A percentile compares a stretch with the other conserved stretches of the same genome.
Conservation (phyloP, 2,113 vertebrate genomes). For the Chlamydotis undulata region DNA sequence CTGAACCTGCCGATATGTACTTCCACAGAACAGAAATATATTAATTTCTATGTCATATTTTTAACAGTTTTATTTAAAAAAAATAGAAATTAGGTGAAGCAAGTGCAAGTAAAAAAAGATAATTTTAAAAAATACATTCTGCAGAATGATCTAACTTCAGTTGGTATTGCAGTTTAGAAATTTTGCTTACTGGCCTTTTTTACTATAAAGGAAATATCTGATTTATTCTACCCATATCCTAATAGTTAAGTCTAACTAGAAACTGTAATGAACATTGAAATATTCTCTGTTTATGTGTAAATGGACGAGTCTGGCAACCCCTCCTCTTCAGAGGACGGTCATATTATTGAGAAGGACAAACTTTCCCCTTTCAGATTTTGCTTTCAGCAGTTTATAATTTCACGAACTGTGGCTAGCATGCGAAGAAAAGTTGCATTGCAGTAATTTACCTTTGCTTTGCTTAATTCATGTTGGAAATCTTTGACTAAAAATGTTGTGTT, state of each 20-base stretch:
- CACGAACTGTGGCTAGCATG: accelerated
- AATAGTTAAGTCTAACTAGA: neutral
- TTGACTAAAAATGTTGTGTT: neutral
- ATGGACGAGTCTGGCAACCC: neutral
- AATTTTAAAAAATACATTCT: neutral
- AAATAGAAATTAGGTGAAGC: neutral
- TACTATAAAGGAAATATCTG: neutral
- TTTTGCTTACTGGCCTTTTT: neutral
- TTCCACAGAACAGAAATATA: neutral
- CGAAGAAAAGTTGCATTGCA: neutral
- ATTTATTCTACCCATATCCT: neutral
- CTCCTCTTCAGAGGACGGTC: neutral
- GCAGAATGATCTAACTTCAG: neutral
- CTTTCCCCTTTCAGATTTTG: neutral
- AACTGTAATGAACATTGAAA: neutral
- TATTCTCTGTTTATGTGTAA: neutral
- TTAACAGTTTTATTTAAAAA: neutral
- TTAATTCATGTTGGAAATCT: neutral
- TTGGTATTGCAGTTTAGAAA: neutral
- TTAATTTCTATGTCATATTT: neutral
- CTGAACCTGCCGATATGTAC: neutral
- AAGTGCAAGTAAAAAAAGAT: neutral
- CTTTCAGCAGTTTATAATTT: neutral
- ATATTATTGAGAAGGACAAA: neutral
- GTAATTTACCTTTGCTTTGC: neutral